phyloP scores from a whole-genome alignment of 2,113 vertebrate genomes.

The Brachypodius melanocephalos region DNA sequence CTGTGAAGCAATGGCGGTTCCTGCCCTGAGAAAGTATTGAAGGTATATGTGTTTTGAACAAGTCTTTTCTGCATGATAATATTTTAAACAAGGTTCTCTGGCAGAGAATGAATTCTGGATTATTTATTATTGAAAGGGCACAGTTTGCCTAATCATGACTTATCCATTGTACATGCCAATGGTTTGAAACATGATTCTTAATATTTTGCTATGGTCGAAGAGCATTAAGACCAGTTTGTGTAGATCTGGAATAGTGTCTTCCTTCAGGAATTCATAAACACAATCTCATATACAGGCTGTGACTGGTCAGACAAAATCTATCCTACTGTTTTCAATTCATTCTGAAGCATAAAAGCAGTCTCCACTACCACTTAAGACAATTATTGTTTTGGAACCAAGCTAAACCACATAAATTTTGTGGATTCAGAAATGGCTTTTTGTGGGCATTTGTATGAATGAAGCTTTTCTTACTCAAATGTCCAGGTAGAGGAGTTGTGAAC shows the following conservation, averaged over 20 bases:
- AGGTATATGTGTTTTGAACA: not conserved
- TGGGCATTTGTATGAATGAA: not conserved
- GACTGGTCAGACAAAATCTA: not conserved
- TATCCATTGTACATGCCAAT: not conserved
- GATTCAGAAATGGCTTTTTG: not conserved
- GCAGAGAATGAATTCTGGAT: not conserved
- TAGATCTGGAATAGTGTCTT: not conserved
- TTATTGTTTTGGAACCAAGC: not conserved
- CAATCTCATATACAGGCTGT: not conserved
- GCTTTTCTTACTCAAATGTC: not conserved
- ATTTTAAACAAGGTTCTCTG: not conserved
- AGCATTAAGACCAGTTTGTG: not conserved
- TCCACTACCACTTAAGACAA: not conserved
- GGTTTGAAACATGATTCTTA: not conserved
- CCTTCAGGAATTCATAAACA: not conserved
- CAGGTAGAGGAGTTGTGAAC: not conserved
- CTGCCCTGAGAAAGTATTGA: not conserved
- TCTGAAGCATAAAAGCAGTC: not conserved
- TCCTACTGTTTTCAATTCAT: not conserved
- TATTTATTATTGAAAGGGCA: not conserved
- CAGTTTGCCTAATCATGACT: not conserved
- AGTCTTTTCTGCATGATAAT: not conserved
- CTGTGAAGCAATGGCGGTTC: not conserved
- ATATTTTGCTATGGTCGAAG: not conserved
- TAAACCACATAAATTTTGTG: not conserved